These are phyloP conservation scores for Halcyon leucocephala DNA, from an alignment of 2,797 vertebrate species.

Conservation along the genomic window DNA sequence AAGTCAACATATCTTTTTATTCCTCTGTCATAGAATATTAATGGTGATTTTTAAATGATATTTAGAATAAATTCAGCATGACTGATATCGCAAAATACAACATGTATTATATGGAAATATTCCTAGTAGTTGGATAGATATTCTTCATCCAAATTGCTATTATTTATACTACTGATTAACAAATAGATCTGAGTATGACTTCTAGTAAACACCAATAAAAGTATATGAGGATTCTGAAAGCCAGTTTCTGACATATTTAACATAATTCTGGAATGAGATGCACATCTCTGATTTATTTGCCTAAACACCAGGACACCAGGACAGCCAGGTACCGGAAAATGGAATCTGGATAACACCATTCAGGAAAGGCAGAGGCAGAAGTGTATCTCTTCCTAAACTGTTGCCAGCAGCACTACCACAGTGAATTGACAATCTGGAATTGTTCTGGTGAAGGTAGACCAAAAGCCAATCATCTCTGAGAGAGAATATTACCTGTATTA, in stretches of 20 bases:
- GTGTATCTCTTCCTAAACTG: not conserved
- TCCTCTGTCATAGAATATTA: slow-evolving; percentile 12
- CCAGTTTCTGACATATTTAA: not conserved
- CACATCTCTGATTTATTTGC: not conserved
- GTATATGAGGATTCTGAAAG: not conserved
- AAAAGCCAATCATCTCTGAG: not conserved
- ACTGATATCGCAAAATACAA: not conserved
- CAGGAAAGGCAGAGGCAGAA: not conserved
- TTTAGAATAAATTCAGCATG: slow-evolving; percentile 19
- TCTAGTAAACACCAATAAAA: not conserved
- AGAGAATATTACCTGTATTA: not conserved
- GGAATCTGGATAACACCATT: not conserved
- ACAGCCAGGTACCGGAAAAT: not conserved
- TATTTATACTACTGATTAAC: slow-evolving; percentile 35
- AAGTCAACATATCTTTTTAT: not conserved
- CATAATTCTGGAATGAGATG: not conserved
- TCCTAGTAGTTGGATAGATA: not conserved
- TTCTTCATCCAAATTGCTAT: slow-evolving; percentile 56
- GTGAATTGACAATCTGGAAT: not conserved
- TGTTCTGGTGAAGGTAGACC: not conserved
- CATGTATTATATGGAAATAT: not conserved
- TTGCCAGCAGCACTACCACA: not conserved
- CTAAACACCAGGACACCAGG: not conserved
- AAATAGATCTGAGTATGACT: not conserved
- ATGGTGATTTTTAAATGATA: slow-evolving; percentile 1